Conservation (phyloP, 2,888 invertebrate species). For the Anodontia alba region DNA sequence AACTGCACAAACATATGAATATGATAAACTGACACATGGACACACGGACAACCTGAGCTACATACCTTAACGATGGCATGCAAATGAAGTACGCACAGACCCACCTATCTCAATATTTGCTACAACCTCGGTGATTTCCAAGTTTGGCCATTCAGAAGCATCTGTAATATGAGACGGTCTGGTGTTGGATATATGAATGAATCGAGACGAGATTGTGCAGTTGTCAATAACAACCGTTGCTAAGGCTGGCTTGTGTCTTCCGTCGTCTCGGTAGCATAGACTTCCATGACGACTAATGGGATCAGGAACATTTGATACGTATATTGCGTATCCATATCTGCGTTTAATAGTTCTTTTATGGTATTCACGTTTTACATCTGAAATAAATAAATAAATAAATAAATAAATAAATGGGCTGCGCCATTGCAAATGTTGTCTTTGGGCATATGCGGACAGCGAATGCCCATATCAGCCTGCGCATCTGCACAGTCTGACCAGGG, state of each 20-base stretch:
- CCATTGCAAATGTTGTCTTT: too few relatives aligned
- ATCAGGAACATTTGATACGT: not conserved
- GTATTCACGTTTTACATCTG: not conserved
- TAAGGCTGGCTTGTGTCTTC: not conserved
- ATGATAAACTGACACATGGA: too few relatives aligned
- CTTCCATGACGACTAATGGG: not conserved
- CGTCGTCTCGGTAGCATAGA: not conserved
- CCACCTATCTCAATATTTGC: conserved; percentile 36
- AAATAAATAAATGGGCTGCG: too few relatives aligned
- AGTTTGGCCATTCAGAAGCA: conserved; percentile 43
- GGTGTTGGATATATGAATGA: conserved; percentile 35
- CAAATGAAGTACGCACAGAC: too few relatives aligned
- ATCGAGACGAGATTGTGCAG: conserved; percentile 1
- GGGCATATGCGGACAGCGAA: too few relatives aligned
- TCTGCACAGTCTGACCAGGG: too few relatives aligned
- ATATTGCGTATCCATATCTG: not conserved
- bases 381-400: too few relatives aligned
- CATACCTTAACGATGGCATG: too few relatives aligned
- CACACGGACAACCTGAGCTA: too few relatives aligned
- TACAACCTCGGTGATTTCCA: conserved; percentile 45
- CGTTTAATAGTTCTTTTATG: not conserved
- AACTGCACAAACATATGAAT: too few relatives aligned
- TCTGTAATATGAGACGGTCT: not conserved
- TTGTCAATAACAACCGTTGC: not conserved
- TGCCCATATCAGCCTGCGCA: too few relatives aligned